Percentiles rank a stretch among this genome's conserved stretches.
Conservation (phyloP, 2,888 invertebrate genomes). For the Anagyrus pseudococci region DNA sequence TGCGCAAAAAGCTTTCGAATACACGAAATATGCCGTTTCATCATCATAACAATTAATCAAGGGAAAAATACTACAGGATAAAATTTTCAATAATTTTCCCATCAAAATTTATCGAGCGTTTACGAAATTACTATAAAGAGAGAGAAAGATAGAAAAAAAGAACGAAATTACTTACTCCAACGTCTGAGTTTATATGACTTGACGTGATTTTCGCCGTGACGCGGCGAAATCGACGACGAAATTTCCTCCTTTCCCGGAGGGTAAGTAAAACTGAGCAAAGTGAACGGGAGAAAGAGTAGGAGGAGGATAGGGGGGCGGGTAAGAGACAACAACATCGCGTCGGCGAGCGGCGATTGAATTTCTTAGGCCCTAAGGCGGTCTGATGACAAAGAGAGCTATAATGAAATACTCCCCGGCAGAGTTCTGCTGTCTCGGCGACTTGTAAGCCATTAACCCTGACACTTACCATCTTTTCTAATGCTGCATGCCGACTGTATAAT, state of each 20-base stretch:
- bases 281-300: neutral
- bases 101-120: no score
- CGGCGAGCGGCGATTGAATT: slow-evolving; percentile 40
- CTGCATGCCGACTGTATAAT: neutral
- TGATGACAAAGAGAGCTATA: slow-evolving; percentile 42
- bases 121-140: no score
- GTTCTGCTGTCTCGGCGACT: slow-evolving; percentile 37
- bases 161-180: slow-evolving; percentile 12
- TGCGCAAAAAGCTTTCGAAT: no score
- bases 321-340: slow-evolving; percentile 31
- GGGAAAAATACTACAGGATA: no score
- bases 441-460: slow-evolving; percentile 44
- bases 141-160: neutral
- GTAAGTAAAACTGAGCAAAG: slow-evolving; percentile 30
- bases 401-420: slow-evolving; percentile 44
- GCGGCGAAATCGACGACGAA: slow-evolving; percentile 24
- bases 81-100: no score
- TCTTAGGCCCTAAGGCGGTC: slow-evolving; percentile 41
- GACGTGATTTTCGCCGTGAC: slow-evolving; percentile 26
- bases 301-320: neutral
- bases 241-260: slow-evolving; percentile 28
- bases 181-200: slow-evolving; percentile 13
- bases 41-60: slow-evolving; percentile 42
- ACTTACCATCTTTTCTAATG: slow-evolving; percentile 22
- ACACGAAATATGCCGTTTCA: slow-evolving; percentile 42